A percentile compares a stretch with the other conserved stretches of the same genome.
Evolutionary conservation across 2,113 vertebrate species (phyloP).

Genomic region (Gambusia holbrooki): DNA sequence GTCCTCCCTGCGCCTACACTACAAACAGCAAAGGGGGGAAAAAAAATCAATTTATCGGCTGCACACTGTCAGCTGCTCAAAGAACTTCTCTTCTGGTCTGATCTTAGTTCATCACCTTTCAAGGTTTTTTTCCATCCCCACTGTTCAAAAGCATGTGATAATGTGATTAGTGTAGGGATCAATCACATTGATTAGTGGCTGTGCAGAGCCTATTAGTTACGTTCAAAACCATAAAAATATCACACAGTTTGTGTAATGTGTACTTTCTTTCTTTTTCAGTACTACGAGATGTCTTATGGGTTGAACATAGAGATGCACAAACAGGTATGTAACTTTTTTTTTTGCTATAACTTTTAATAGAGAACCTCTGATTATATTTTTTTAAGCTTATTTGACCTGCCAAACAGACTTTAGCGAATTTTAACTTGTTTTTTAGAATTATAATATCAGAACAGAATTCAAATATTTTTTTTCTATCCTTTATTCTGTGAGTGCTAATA

Average conservation of each 20-base stretch:
- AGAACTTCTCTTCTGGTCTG: constrained; percentile 33
- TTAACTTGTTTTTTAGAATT: background rate
- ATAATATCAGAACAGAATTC: background rate
- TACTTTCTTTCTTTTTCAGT: constrained; percentile 79
- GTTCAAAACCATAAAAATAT: background rate
- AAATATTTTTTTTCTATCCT: background rate
- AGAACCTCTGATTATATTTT: background rate
- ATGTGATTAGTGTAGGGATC: constrained; percentile 19
- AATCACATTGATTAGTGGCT: constrained; percentile 23
- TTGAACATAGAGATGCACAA: constrained; percentile 99
- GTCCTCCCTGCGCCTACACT: constrained; percentile 38
- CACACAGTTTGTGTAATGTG: background rate
- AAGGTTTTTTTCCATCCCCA: constrained; percentile 4
- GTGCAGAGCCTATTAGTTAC: background rate
- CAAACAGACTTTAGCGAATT: background rate
- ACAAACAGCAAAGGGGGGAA: constrained; percentile 22
- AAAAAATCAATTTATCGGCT: constrained; percentile 53
- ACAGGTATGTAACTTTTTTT: constrained; percentile 80
- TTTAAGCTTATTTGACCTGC: background rate
- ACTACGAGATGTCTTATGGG: constrained; percentile 98
- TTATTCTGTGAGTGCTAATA: background rate
- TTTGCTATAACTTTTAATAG: background rate
- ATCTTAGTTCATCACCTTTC: constrained; percentile 27
- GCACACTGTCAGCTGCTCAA: constrained; percentile 40
- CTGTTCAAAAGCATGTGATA: constrained; percentile 21